Evolutionary conservation across 1,140 invertebrate genomes (phyloP).

Genomic region (Eufriesea mexicana): DNA sequence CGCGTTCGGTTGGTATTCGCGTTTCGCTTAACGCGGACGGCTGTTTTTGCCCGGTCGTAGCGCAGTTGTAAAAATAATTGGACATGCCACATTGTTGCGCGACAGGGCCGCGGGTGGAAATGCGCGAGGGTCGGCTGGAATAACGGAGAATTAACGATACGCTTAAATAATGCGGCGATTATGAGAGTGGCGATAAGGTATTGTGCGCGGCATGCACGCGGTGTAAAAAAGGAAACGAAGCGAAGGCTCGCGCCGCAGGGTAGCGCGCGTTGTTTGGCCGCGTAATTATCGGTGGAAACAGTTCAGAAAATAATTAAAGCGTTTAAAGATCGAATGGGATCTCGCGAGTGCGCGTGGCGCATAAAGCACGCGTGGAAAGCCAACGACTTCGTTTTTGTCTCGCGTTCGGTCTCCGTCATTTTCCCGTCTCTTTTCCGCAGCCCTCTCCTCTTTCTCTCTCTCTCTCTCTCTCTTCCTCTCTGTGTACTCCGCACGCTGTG

Average conservation of each 20-base stretch:
- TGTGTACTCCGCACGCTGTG: slow-evolving; percentile 26
- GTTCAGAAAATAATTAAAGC: slow-evolving; percentile 24
- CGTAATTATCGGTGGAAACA: slow-evolving; percentile 14
- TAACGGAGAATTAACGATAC: slow-evolving; percentile 11
- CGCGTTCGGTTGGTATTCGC: neutral
- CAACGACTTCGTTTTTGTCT: neutral
- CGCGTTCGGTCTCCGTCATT: neutral
- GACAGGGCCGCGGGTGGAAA: too few relatives aligned
- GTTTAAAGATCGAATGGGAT: slow-evolving; percentile 17
- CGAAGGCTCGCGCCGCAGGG: too few relatives aligned
- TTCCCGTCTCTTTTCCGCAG: slow-evolving; percentile 8
- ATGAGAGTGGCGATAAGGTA: neutral
- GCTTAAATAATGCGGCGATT: slow-evolving; percentile 31
- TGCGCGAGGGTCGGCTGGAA: too few relatives aligned
- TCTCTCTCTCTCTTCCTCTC: neutral
- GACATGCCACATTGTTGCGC: neutral
- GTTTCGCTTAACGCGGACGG: neutral
- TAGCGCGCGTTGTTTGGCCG: neutral
- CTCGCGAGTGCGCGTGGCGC: neutral
- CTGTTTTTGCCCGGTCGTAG: neutral
- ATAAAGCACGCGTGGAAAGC: neutral
- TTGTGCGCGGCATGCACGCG: neutral
- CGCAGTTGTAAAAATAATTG: slow-evolving; percentile 31
- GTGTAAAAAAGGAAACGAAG: neutral
- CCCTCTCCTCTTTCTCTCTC: neutral